Base-by-base conservation (phyloP, 1,140 invertebrate genomes). In the Brachionus asplanchnoidis region DNA sequence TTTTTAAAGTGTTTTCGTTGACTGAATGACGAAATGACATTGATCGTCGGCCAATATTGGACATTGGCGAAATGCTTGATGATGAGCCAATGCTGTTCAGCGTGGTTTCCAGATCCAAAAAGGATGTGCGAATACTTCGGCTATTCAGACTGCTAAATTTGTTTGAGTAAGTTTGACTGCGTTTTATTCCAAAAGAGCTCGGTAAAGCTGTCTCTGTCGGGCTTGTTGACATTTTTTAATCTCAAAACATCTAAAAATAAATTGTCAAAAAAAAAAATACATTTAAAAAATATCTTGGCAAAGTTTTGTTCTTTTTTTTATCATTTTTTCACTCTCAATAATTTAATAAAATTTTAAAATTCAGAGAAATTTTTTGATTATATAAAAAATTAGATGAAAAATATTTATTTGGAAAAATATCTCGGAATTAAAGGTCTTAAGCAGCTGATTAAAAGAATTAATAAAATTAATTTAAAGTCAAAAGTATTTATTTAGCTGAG, bases 141-240 rank as follows among this genome's bases (percentile, higher is more conserved):
- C 68, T 73, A 20, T 73, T 73, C 36, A 73, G 44, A 20, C 68
- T 73, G 32, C 40, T 73, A 11, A 73, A 73, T 73, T 73, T 73
- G 7, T 73, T 73, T 36, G 66, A 8, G 42, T 20, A 73, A 14
- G 68, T 40, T 73, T 73, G 68, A 46, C 32, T 73, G 32, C 68
- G 68, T 42, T 73, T 73, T 40, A 73, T 73, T 40, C 32, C 36
- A 73, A 73, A 73, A 9, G 68, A 73, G 32, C 68, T 73, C 3
- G 68, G 14, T 9, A 42, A 42, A 73, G 17, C 17, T 32, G 26
- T 68, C 8, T 68, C 26, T 68, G 53, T 60, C 17, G 17, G 20
- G 53, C 17, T 60, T 60, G n/a, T 26, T 7, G 53, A 60, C 53
- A 60, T 60, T 60, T 60, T 60, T 23, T 60, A 20, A 23, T 20